Base-by-base conservation (phyloP, 1,140 invertebrate species). In the Oryzaephilus surinamensis region DNA sequence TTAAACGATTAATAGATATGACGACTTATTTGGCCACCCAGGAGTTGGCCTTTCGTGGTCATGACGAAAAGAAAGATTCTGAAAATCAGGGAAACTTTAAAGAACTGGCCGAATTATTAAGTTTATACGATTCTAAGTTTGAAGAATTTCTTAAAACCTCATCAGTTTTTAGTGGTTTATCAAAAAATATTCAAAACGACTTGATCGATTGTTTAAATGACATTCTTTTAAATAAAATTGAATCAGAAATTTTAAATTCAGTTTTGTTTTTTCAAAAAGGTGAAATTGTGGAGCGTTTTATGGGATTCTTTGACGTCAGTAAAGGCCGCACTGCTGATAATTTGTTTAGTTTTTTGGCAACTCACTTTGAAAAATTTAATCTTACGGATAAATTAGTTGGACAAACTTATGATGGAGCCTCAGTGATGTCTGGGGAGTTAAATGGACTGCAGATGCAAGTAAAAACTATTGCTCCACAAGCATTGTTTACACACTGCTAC, bases 161-260 rank as follows among this genome's bases (percentile, higher is more conserved):
- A 18, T 26, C 47, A 16, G 50, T 49, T 17, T 52, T 52, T 28
- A 48, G 41, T 35, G 51, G 47, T 29, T 43, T 38, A 37, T 52
- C 44, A 23, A 50, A 43, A 34, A 31, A 8, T 1, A 50, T 54
- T 42, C 50, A 47, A 32, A 50, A 52, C 48, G 55, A 31, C 53
- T 50, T 46, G 48, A 43, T 58, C 65, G 52, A 61, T 64, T 52
- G 62, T 54, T 60, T 65, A 32, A 28, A 40, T 13, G 32, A 36
- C 15, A 42, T 51, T 11, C 4, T 34, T 20, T 4, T 19, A 20
- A 7, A n/a, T 19, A 20, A 10, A 21, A 42, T 45, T 41, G 30
- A 34, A 38, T 12, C 20, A 45, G 14, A 31, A 47, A 32, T 49
- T 51, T 30, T 13, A 41, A 28, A 43, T 16, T 23, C 43, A 30